These are phyloP conservation scores for western clawed frog (Xenopus tropicalis) DNA, from an alignment of 2,113 vertebrate genomes.

Conservation along the genomic window DNA sequence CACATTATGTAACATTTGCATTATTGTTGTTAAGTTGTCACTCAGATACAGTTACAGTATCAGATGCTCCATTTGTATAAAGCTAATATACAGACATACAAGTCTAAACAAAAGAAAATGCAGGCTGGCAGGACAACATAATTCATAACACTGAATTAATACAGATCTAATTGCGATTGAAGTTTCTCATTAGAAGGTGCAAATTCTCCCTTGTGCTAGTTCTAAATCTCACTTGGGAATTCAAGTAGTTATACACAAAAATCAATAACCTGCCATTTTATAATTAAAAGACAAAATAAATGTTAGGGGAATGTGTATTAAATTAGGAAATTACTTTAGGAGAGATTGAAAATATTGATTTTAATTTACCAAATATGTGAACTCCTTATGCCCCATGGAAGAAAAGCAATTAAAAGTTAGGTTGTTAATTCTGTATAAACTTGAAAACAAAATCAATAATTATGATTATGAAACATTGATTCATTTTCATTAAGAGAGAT, in stretches of 20 bases:
- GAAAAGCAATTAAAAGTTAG: constrained; percentile 71
- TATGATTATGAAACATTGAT: constrained; percentile 59
- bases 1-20: no score
- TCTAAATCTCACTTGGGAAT: constrained; percentile 66
- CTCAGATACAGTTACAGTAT: no score
- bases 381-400: constrained; percentile 70
- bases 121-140: no score
- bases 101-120: no score
- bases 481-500: constrained; percentile 63
- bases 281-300: constrained; percentile 87
- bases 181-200: constrained; percentile 68
- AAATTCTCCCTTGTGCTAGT: constrained; percentile 55
- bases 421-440: constrained; percentile 67
- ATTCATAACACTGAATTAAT: constrained; percentile 70
- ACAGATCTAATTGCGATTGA: constrained; percentile 69
- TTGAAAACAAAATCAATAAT: constrained; percentile 65
- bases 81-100: no score
- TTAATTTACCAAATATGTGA: constrained; percentile 86
- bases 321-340: constrained; percentile 84
- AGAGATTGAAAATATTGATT: constrained; percentile 92
- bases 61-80: no score
- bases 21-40: no score
- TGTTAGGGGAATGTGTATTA: constrained; percentile 72
- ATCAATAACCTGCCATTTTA: constrained; percentile 88
- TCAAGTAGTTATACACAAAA: constrained; percentile 63